phyloP scores from a whole-genome alignment of 2,888 invertebrate genomes.

The Coenonympha arcania region DNA sequence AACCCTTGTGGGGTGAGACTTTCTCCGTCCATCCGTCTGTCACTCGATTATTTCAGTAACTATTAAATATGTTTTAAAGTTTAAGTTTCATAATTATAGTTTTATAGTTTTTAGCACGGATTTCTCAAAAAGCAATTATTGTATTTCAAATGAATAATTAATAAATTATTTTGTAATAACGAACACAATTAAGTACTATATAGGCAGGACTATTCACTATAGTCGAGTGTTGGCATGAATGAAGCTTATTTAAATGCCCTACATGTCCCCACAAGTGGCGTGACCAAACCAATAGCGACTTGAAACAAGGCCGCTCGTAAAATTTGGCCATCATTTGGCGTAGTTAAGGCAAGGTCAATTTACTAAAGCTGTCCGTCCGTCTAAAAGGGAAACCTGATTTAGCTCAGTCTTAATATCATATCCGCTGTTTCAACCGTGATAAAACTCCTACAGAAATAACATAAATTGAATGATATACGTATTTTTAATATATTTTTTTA shows the following conservation, averaged over 20 bases:
- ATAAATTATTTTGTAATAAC: not conserved
- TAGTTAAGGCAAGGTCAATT: conserved; percentile 51
- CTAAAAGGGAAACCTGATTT: conserved; percentile 23
- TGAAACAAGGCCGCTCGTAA: conserved; percentile 57
- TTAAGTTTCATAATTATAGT: too few species aligned
- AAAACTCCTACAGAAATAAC: too few species aligned
- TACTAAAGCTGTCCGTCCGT: conserved; percentile 21
- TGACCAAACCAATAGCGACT: conserved; percentile 59
- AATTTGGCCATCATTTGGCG: conserved; percentile 62
- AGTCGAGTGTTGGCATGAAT: conserved; percentile 16
- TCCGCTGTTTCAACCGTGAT: conserved; percentile 7
- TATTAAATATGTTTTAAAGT: too few species aligned
- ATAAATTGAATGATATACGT: too few species aligned
- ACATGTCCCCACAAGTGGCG: conserved; percentile 32
- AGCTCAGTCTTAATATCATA: conserved; percentile 18
- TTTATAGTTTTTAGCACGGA: too few species aligned
- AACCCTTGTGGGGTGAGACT: too few species aligned
- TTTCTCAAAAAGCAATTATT: too few species aligned
- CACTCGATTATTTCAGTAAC: too few species aligned
- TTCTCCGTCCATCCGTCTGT: too few species aligned
- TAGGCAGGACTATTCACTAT: not conserved
- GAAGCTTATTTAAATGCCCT: conserved; percentile 8
- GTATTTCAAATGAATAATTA: too few species aligned
- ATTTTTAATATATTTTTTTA: too few species aligned
- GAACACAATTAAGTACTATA: not conserved